A percentile compares a stretch with the other conserved stretches of the same genome.
Conservation (phyloP, 2,888 invertebrate genomes). For the Tenthredo livida region DNA sequence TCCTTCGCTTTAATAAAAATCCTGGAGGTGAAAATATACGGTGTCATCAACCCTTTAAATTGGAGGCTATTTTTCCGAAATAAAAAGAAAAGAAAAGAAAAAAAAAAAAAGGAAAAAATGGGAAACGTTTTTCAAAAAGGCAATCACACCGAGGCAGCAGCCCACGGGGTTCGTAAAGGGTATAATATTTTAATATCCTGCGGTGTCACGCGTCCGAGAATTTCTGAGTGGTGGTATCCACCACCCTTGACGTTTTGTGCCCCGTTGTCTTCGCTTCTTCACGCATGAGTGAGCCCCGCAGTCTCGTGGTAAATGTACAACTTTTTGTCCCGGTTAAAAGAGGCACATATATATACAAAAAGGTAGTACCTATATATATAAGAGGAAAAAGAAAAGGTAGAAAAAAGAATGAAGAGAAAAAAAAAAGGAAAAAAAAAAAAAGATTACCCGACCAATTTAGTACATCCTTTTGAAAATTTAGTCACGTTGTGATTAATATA, state of each 20-base stretch:
- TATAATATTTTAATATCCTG: slow-evolving; percentile 72
- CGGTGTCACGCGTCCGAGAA: slow-evolving; percentile 64
- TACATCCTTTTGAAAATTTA: slow-evolving; percentile 30
- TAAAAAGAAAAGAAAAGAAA: neutral
- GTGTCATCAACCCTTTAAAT: slow-evolving; percentile 55
- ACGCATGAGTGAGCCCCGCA: slow-evolving; percentile 67
- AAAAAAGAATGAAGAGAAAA: neutral
- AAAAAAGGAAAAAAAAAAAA: neutral
- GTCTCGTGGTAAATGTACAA: slow-evolving; percentile 49
- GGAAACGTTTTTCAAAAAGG: slow-evolving; percentile 65
- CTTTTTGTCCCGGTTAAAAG: slow-evolving; percentile 21
- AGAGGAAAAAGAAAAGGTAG: neutral
- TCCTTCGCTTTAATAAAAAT: slow-evolving; percentile 57
- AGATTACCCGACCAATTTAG: neutral
- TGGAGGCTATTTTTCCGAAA: slow-evolving; percentile 53
- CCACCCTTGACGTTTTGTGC: slow-evolving; percentile 43
- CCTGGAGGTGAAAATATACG: slow-evolving; percentile 52
- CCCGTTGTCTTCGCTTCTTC: slow-evolving; percentile 68
- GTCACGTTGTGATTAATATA: slow-evolving; percentile 28
- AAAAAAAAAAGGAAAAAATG: slow-evolving; percentile 59
- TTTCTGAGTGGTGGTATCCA: slow-evolving; percentile 25
- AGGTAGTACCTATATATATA: neutral
- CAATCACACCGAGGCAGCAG: slow-evolving; percentile 51
- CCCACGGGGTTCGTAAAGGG: slow-evolving; percentile 9
- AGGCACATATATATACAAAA: neutral